Conservation (phyloP, 2,888 invertebrate species). For the Epistrophella euchroma region DNA sequence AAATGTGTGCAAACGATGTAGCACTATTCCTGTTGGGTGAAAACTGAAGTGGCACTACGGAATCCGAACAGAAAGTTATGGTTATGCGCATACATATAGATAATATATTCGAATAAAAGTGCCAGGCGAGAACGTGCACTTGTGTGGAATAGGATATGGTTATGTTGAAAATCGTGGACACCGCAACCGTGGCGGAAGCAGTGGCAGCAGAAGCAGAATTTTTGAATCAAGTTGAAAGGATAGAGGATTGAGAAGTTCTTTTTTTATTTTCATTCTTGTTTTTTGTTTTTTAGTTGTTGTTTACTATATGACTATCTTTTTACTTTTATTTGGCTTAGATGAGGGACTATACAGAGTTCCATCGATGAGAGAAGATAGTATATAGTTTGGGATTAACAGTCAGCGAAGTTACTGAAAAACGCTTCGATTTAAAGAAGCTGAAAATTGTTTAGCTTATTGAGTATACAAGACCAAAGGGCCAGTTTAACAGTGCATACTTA, state of each 20-base stretch:
- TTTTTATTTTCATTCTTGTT: not conserved
- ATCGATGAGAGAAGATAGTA: conserved; percentile 60
- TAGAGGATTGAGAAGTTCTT: conserved; percentile 52
- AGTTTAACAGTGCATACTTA: no score
- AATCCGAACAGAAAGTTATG: conserved; percentile 72
- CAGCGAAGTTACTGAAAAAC: conserved; percentile 32
- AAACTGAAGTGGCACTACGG: conserved; percentile 75
- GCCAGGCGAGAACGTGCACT: conserved; percentile 55
- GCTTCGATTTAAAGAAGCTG: not conserved
- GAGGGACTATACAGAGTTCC: conserved; percentile 20
- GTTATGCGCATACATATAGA: conserved; percentile 66
- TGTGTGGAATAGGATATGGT: conserved; percentile 64
- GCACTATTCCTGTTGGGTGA: conserved; percentile 72
- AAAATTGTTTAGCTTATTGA: no score
- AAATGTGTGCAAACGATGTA: conserved; percentile 66
- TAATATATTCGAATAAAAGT: conserved; percentile 5
- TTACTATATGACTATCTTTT: conserved; percentile 22
- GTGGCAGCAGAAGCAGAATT: conserved; percentile 55
- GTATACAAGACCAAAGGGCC: no score
- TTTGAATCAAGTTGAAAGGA: conserved; percentile 74
- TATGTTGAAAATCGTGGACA: conserved; percentile 68
- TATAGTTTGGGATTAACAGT: conserved; percentile 31
- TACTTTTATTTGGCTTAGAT: conserved; percentile 1
- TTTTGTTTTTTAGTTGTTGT: not conserved
- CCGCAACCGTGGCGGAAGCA: conserved; percentile 42